Percentiles rank a stretch among this genome's conserved stretches.
phyloP scores from a whole-genome alignment of 2,113 vertebrate genomes.

The Prunella fulvescens region DNA sequence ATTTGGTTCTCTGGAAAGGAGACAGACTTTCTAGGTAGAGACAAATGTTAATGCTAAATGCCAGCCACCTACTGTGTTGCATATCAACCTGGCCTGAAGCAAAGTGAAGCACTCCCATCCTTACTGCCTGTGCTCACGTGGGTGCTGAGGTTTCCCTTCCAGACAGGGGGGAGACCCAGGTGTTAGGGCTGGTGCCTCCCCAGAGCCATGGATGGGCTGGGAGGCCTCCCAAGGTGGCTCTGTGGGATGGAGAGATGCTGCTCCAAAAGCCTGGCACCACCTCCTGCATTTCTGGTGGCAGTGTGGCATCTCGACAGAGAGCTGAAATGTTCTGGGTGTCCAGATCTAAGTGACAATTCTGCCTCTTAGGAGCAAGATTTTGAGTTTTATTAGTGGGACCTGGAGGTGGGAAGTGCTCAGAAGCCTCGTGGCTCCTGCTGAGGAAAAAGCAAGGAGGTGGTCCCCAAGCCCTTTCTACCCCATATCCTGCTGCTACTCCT shows the following conservation, averaged over 20 bases:
- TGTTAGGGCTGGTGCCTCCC: background rate
- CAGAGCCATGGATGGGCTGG: background rate
- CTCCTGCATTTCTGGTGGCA: background rate
- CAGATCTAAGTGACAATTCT: background rate
- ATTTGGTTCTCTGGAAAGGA: background rate
- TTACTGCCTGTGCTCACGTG: background rate
- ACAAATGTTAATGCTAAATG: conserved; percentile 3
- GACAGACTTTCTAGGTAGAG: background rate
- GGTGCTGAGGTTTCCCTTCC: background rate
- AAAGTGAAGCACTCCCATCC: background rate
- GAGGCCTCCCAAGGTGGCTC: background rate
- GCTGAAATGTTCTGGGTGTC: background rate
- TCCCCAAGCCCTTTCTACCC: background rate
- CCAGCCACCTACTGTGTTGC: background rate
- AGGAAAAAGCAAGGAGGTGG: background rate
- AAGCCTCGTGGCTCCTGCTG: background rate
- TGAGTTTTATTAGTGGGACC: background rate
- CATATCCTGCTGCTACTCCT: background rate
- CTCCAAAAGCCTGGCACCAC: background rate
- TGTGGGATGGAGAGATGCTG: background rate
- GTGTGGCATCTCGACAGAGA: background rate
- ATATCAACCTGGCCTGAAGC: background rate
- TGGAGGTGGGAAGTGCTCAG: background rate
- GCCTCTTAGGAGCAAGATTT: background rate
- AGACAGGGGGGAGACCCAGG: background rate